Evolutionary conservation across 2,888 invertebrate genomes (phyloP).

Genomic region (Hypomecis atomaria): DNA sequence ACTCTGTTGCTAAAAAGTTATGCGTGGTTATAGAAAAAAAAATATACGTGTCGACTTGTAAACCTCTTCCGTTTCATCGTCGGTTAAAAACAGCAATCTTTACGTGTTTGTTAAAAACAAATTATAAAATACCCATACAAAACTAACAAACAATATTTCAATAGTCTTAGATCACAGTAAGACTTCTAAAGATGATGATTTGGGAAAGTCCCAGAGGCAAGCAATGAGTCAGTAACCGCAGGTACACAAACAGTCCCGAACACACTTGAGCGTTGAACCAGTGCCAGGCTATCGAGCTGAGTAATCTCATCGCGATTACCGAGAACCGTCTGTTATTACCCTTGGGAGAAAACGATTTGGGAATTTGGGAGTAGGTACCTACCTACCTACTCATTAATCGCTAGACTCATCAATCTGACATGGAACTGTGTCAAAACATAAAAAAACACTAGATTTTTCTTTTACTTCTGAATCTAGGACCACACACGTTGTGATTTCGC

Average conservation of each 20-base stretch:
- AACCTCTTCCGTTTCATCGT: no score
- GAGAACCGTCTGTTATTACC: conserved; percentile 18
- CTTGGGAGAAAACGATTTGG: conserved; percentile 15
- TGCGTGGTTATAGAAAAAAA: no score
- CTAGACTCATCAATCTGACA: no score
- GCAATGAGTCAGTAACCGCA: conserved; percentile 19
- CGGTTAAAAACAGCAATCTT: no score
- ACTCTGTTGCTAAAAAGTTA: no score
- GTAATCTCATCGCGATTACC: conserved; percentile 21
- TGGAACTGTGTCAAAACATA: no score
- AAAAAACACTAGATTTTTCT: no score
- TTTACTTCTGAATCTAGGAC: no score
- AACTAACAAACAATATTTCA: background rate
- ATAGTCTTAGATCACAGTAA: background rate
- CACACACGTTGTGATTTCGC: no score
- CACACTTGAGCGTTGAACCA: conserved; percentile 26
- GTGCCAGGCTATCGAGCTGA: conserved; percentile 28
- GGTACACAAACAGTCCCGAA: conserved; percentile 13
- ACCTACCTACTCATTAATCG: background rate
- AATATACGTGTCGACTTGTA: no score
- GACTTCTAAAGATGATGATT: background rate
- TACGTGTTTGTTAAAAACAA: no score
- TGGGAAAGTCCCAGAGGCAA: conserved; percentile 21
- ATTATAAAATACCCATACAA: no score
- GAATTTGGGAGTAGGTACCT: background rate